phyloP scores from a whole-genome alignment of 2,113 vertebrate species.

The Phaethon lepturus region DNA sequence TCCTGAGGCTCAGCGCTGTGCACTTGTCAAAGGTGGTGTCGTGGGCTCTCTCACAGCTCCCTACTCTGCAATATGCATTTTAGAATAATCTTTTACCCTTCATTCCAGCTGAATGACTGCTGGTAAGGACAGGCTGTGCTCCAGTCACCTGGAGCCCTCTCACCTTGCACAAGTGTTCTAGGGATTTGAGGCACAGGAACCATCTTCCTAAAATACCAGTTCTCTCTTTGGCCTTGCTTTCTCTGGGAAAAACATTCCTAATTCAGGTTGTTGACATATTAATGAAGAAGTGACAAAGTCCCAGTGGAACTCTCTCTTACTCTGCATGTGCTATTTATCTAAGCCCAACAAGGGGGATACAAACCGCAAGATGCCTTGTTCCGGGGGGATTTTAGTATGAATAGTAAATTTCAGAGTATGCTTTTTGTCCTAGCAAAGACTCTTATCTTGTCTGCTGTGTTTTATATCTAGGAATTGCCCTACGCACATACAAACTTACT shows the following conservation, averaged over 20 bases:
- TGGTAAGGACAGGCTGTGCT: background rate
- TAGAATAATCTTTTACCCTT: background rate
- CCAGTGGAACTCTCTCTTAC: background rate
- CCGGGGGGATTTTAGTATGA: background rate
- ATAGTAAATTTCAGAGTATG: background rate
- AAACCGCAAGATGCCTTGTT: background rate
- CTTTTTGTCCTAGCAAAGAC: background rate
- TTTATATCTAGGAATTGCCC: background rate
- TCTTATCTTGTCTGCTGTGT: background rate
- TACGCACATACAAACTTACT: background rate
- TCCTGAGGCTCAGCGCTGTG: background rate
- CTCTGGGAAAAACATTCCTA: background rate
- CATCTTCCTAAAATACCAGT: background rate
- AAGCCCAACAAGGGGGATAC: background rate
- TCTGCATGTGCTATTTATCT: background rate
- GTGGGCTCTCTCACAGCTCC: background rate
- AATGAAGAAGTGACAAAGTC: background rate
- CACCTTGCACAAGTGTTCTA: background rate
- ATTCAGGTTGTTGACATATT: background rate
- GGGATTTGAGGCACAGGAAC: background rate
- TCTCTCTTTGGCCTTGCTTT: background rate
- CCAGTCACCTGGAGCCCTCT: background rate
- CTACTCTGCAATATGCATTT: background rate
- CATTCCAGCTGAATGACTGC: background rate
- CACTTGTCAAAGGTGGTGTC: background rate